A percentile compares a stretch with the other conserved stretches of the same genome.
Conservation (phyloP, 2,888 invertebrate species). For the Erpobdella octoculata region DNA sequence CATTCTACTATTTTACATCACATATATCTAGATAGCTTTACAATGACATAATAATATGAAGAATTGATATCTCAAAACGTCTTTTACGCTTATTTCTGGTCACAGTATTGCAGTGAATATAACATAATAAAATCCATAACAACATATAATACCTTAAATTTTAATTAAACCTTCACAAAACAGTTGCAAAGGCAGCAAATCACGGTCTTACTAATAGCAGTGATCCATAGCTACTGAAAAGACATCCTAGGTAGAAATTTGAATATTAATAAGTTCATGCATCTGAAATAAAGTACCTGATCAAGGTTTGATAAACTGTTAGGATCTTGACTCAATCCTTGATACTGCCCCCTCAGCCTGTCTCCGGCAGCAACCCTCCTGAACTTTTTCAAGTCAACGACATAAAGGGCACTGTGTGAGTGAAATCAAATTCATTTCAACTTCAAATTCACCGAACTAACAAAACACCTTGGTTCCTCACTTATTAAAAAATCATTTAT, state of each 20-base stretch:
- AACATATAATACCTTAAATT: too few species aligned
- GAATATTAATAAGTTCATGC: too few species aligned
- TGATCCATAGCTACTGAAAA: background rate
- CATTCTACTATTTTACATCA: too few species aligned
- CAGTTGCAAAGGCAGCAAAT: background rate
- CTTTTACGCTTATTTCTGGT: background rate
- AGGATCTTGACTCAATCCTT: constrained; percentile 96
- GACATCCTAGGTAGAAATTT: too few species aligned
- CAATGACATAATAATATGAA: background rate
- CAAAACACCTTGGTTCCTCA: background rate
- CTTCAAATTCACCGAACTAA: background rate
- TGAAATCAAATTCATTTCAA: background rate
- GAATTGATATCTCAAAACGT: background rate
- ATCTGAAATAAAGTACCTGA: constrained; percentile 54
- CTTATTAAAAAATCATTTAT: background rate
- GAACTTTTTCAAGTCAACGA: constrained; percentile 91
- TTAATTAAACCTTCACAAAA: background rate
- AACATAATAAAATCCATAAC: background rate
- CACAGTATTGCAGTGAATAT: background rate
- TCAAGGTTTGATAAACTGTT: constrained; percentile 93
- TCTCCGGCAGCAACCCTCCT: constrained; percentile 95
- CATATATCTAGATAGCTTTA: background rate
- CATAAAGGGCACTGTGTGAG: constrained; percentile 80
- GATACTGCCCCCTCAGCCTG: constrained; percentile 91
- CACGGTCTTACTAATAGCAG: background rate